Percentiles rank a stretch among this genome's conserved stretches.
These are phyloP conservation scores for Myotis davidii DNA, from an alignment of 2,113 vertebrate genomes.

Conservation along the genomic window DNA sequence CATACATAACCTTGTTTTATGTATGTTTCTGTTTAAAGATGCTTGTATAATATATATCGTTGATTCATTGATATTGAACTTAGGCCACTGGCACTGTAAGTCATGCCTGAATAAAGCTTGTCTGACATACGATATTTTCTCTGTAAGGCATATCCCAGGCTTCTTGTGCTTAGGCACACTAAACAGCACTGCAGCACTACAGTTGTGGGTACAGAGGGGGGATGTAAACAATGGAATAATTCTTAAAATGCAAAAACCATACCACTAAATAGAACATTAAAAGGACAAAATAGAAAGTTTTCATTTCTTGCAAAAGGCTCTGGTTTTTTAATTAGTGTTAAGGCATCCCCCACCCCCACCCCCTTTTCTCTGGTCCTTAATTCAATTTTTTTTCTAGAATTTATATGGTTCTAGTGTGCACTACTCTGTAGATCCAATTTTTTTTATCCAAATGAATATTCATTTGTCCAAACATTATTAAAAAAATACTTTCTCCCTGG, in stretches of 20 bases:
- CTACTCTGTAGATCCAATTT: neutral
- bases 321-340: neutral
- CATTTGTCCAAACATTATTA: neutral
- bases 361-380: neutral
- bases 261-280: neutral
- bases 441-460: neutral
- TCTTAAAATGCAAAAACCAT: neutral
- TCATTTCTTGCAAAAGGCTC: conserved; percentile 20
- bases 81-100: neutral
- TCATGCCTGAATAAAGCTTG: conserved; percentile 6
- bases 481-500: neutral
- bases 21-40: conserved; percentile 40
- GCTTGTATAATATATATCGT: neutral
- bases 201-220: neutral
- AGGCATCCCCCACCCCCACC: neutral
- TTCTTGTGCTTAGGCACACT: neutral
- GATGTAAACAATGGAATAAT: neutral
- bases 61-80: conserved; percentile 10
- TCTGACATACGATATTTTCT: neutral
- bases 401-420: neutral
- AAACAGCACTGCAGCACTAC: neutral
- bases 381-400: neutral
- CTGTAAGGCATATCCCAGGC: neutral
- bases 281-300: neutral
- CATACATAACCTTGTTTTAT: neutral